These are phyloP conservation scores for Nomada lathburiana DNA, from an alignment of 2,888 invertebrate species.

Conservation along the genomic window DNA sequence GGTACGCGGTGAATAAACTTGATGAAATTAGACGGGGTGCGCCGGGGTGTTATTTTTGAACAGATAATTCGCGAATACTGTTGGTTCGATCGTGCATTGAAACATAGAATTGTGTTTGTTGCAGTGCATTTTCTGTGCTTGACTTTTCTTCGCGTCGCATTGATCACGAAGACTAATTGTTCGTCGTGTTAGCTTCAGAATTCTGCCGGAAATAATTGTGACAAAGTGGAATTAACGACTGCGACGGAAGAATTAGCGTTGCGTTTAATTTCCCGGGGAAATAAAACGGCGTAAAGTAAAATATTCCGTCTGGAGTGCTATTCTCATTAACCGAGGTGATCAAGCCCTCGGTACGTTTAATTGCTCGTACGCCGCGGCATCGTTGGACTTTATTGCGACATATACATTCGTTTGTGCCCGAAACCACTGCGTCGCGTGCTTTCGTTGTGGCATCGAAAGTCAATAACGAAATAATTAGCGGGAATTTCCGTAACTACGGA, in stretches of 20 bases:
- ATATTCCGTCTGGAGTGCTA: constrained; percentile 48
- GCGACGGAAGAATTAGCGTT: not conserved
- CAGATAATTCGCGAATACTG: no score
- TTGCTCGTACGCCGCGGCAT: constrained; percentile 44
- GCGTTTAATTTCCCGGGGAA: constrained; percentile 11
- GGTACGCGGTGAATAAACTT: no score
- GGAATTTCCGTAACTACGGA: not conserved
- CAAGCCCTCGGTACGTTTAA: constrained; percentile 34
- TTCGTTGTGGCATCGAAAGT: not conserved
- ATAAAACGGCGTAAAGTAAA: constrained; percentile 30
- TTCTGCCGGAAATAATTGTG: no score
- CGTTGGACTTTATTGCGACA: constrained; percentile 9
- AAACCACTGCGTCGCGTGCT: not conserved
- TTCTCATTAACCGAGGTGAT: constrained; percentile 43
- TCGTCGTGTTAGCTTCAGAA: no score
- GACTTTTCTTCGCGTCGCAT: no score
- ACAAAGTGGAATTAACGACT: not conserved
- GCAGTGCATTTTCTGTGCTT: no score
- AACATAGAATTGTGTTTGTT: no score
- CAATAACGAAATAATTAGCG: constrained; percentile 16
- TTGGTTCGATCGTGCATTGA: no score
- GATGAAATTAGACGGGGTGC: no score
- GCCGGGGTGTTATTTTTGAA: no score
- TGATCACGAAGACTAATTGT: no score
- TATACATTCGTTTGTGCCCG: not conserved